A percentile compares a stretch with the other conserved stretches of the same genome.
Conservation (phyloP, 2,113 vertebrate species). For the Oostethus manadensis region DNA sequence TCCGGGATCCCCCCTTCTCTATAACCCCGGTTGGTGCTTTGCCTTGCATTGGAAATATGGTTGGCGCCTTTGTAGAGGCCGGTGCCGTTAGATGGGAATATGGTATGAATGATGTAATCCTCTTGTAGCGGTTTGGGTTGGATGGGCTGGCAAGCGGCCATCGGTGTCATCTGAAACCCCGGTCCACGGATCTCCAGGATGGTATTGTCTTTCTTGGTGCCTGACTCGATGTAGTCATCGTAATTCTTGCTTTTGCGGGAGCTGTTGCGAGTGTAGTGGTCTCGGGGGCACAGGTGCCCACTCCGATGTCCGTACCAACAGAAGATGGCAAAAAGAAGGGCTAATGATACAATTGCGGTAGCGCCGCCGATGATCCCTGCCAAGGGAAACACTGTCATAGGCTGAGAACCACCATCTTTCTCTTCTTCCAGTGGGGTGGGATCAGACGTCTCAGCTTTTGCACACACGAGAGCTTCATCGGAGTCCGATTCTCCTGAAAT, state of each 20-base stretch:
- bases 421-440: slow-evolving; percentile 69
- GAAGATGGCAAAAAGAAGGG: slow-evolving; percentile 79
- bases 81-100: slow-evolving; percentile 90
- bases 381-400: slow-evolving; percentile 74
- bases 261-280: slow-evolving; percentile 74
- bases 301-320: slow-evolving; percentile 85
- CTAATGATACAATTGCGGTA: slow-evolving; percentile 80
- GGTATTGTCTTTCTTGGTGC: slow-evolving; percentile 91
- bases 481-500: slow-evolving; percentile 74
- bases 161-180: slow-evolving; percentile 86
- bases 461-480: slow-evolving; percentile 82
- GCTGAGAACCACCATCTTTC: slow-evolving; percentile 60
- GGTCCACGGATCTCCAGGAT: slow-evolving; percentile 86
- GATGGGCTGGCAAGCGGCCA: slow-evolving; percentile 77
- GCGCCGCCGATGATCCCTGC: slow-evolving; percentile 85
- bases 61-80: slow-evolving; percentile 82
- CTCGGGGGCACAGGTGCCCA: slow-evolving; percentile 74
- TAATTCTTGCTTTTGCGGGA: slow-evolving; percentile 75
- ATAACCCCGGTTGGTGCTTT: slow-evolving; percentile 85
- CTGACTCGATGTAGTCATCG: slow-evolving; percentile 87
- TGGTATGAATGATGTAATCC: slow-evolving; percentile 89
- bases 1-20: slow-evolving; percentile 87
- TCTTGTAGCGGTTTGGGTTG: slow-evolving; percentile 81
- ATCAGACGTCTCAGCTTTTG: slow-evolving; percentile 83
- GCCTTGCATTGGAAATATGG: slow-evolving; percentile 72